phyloP scores from a whole-genome alignment of 2,888 invertebrate genomes.

The Herminia tarsipennalis region DNA sequence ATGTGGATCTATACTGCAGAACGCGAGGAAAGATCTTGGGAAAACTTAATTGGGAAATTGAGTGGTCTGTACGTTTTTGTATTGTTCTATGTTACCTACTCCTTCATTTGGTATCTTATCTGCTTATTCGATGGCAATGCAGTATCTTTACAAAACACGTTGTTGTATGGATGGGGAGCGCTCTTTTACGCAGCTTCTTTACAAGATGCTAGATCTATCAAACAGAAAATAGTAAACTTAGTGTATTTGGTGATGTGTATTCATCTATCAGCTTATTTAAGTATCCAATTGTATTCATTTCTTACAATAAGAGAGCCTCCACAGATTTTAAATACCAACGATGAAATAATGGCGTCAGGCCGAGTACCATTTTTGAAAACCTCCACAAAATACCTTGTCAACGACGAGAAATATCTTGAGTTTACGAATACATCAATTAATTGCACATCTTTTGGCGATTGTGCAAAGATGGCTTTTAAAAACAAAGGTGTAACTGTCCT shows the following conservation, averaged over 20 bases:
- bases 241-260: constrained; percentile 62
- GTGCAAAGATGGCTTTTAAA: constrained; percentile 43
- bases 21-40: constrained; percentile 60
- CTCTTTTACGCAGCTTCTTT: constrained; percentile 60
- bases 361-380: constrained; percentile 49
- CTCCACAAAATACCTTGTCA: constrained; percentile 53
- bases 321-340: constrained; percentile 52
- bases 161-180: constrained; percentile 65
- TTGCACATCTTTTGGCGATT: constrained; percentile 57
- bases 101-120: constrained; percentile 56
- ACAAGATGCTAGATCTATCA: constrained; percentile 54
- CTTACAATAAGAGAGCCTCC: constrained; percentile 67
- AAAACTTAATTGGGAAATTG: constrained; percentile 54
- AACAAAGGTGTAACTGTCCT: constrained; percentile 60
- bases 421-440: constrained; percentile 55
- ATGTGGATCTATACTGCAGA: constrained; percentile 65
- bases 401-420: constrained; percentile 53
- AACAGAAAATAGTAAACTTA: constrained; percentile 64
- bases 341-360: constrained; percentile 60
- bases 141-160: constrained; percentile 47
- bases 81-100: constrained; percentile 59
- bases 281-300: constrained; percentile 66
- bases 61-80: constrained; percentile 63
- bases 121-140: constrained; percentile 49
- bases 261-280: constrained; percentile 62